A percentile compares a stretch with the other conserved stretches of the same genome.
Conservation (phyloP, 2,888 invertebrate genomes). For the Gisinianus flammeolus region DNA sequence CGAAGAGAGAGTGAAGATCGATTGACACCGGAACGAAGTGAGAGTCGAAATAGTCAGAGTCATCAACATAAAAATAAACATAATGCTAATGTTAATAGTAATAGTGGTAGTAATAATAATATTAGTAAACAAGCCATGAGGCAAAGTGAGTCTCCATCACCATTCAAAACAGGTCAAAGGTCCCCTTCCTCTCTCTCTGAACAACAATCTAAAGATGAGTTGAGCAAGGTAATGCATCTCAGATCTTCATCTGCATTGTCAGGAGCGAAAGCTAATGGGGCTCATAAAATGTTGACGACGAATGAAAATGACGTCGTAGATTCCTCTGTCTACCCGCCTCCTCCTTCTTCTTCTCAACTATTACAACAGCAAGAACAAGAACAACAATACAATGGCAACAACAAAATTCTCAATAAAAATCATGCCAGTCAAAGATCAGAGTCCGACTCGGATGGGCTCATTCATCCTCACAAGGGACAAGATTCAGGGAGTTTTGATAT, state of each 20-base stretch:
- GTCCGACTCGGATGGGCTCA: constrained; percentile 49
- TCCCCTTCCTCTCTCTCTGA: constrained; percentile 10
- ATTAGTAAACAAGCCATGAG: background rate
- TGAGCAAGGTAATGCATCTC: constrained; percentile 21
- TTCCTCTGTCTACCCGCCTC: background rate
- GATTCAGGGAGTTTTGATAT: constrained; percentile 12
- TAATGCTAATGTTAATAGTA: background rate
- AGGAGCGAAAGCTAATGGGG: background rate
- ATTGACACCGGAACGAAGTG: background rate
- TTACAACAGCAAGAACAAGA: constrained; percentile 7
- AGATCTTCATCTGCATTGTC: background rate
- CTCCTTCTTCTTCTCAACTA: background rate
- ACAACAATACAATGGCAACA: background rate
- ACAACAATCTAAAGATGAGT: background rate
- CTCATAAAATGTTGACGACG: background rate
- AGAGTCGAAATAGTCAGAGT: constrained; percentile 1
- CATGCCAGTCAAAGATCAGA: constrained; percentile 37
- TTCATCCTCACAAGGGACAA: constrained; percentile 8
- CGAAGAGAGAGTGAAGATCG: background rate
- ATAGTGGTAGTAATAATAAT: background rate
- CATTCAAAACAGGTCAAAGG: constrained; percentile 17
- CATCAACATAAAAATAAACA: background rate
- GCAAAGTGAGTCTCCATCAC: background rate
- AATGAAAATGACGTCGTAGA: background rate
- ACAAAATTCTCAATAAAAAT: constrained; percentile 6